A percentile compares a stretch with the other conserved stretches of the same genome.
Evolutionary conservation across 1,140 invertebrate species (phyloP).

Genomic region (Charaxes varanes): DNA sequence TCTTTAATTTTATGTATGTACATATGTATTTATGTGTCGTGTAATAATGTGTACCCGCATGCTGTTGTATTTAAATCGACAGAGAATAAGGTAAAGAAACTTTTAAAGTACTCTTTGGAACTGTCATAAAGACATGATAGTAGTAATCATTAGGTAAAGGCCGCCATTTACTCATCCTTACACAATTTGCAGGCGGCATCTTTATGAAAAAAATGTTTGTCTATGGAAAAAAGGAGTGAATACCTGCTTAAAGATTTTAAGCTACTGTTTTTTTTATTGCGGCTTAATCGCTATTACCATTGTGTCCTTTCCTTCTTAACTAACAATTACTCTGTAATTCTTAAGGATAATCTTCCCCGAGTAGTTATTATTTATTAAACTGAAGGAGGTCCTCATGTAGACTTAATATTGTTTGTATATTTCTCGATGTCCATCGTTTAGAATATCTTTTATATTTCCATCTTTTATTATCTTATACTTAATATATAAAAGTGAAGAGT

Average conservation of each 20-base stretch:
- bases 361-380: too few species aligned
- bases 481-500: too few species aligned
- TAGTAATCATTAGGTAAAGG: conserved; percentile 14
- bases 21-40: too few species aligned
- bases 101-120: conserved; percentile 10
- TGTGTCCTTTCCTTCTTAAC: conserved; percentile 35
- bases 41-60: too few species aligned
- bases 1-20: too few species aligned
- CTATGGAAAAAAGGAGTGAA: conserved; percentile 7
- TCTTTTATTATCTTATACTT: too few species aligned
- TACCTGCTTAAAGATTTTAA: conserved; percentile 8
- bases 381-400: too few species aligned
- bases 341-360: too few species aligned
- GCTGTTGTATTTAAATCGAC: too few species aligned
- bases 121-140: conserved; percentile 8
- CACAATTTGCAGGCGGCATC: conserved; percentile 13
- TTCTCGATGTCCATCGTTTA: too few species aligned
- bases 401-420: too few species aligned
- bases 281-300: conserved; percentile 21
- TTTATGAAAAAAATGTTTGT: conserved; percentile 8
- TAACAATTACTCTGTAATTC: conserved; percentile 6
- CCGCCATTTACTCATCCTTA: conserved; percentile 10
- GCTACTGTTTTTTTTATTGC: conserved; percentile 19
- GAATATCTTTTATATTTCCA: too few species aligned
- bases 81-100: conserved; percentile 8